Conservation (phyloP, 1,140 invertebrate species). For the Diprion similis region DNA sequence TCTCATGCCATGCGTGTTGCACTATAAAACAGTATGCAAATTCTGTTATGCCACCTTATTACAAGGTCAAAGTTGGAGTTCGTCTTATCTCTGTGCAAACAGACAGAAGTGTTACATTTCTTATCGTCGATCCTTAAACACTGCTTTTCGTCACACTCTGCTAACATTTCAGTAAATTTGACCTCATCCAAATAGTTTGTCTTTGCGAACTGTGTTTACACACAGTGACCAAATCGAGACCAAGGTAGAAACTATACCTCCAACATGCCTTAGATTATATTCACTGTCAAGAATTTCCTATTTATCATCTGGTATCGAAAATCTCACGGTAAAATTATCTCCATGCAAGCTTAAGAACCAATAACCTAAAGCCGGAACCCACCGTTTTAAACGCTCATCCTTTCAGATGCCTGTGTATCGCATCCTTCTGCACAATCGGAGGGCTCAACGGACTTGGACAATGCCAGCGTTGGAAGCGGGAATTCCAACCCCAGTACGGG, state of each 20-base stretch:
- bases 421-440: slow-evolving; percentile 43
- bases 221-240: too few species aligned
- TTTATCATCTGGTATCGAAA: too few species aligned
- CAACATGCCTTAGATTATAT: too few species aligned
- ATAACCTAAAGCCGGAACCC: too few species aligned
- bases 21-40: not conserved
- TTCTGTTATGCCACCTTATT: not conserved
- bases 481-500: slow-evolving; percentile 55
- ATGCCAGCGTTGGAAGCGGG: slow-evolving; percentile 52
- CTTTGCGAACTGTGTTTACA: too few species aligned
- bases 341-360: too few species aligned
- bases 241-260: too few species aligned
- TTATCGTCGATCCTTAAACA: not conserved
- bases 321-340: too few species aligned
- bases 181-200: not conserved
- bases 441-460: slow-evolving; percentile 44
- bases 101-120: not conserved
- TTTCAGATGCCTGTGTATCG: slow-evolving; percentile 44
- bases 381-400: not conserved
- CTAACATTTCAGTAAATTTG: not conserved
- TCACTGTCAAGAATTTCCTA: too few species aligned
- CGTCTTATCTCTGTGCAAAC: not conserved
- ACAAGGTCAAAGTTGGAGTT: not conserved
- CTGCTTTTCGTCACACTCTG: too few species aligned
- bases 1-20: too few species aligned